Conservation (phyloP, 2,113 vertebrate genomes). For the Anguilla rostrata region DNA sequence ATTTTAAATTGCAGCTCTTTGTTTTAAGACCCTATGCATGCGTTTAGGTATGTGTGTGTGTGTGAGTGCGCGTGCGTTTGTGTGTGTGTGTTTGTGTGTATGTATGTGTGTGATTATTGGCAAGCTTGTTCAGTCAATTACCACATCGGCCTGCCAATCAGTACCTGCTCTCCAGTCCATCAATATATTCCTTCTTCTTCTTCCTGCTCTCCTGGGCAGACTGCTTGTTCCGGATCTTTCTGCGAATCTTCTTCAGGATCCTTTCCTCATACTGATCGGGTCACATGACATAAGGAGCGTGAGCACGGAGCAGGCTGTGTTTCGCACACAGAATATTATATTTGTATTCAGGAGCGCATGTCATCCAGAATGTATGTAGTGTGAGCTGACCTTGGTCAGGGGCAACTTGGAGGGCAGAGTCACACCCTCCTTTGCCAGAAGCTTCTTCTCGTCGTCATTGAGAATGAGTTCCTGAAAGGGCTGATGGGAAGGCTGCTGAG, state of each 20-base stretch:
- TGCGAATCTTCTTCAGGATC: slow-evolving; percentile 90
- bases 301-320: background rate
- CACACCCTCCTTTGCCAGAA: slow-evolving; percentile 87
- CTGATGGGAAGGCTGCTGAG: slow-evolving; percentile 56
- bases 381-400: slow-evolving; percentile 82
- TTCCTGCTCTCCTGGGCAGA: slow-evolving; percentile 94
- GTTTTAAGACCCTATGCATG: too few species aligned
- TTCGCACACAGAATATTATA: background rate
- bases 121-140: background rate
- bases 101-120: background rate
- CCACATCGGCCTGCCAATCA: background rate
- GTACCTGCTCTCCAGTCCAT: slow-evolving; percentile 87
- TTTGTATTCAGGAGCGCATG: too few species aligned
- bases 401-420: slow-evolving; percentile 84
- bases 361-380: background rate
- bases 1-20: too few species aligned
- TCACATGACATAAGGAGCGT: background rate
- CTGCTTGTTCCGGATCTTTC: slow-evolving; percentile 96
- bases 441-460: slow-evolving; percentile 91
- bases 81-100: too few species aligned
- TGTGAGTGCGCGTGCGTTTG: too few species aligned
- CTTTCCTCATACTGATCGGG: slow-evolving; percentile 84
- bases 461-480: slow-evolving; percentile 83
- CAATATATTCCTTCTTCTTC: slow-evolving; percentile 95
- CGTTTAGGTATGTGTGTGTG: too few species aligned